Conservation (phyloP, 2,113 vertebrate species). For the Phaetusa simplex region DNA sequence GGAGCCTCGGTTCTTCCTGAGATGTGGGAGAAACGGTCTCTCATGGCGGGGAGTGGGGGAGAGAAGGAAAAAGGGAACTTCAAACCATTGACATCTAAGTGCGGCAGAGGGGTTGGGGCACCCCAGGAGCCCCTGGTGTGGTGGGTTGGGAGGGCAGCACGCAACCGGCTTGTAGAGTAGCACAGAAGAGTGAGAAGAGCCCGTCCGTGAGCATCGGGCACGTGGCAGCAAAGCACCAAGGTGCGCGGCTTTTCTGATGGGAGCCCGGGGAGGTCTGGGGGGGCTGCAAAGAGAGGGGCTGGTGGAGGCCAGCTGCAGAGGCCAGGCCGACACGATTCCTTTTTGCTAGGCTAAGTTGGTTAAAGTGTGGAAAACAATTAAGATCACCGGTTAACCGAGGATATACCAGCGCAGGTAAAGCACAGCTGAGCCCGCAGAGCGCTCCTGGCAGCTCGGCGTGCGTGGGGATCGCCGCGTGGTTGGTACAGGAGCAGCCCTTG, state of each 20-base stretch:
- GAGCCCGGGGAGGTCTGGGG: neutral
- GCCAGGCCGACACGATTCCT: neutral
- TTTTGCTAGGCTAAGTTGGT: neutral
- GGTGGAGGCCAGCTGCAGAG: neutral
- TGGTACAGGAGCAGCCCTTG: neutral
- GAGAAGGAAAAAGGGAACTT: neutral
- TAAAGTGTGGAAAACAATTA: neutral
- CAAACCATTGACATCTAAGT: fast-evolving
- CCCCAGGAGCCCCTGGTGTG: neutral
- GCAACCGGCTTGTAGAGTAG: neutral
- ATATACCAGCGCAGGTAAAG: neutral
- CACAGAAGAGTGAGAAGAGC: neutral
- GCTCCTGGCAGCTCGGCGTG: neutral
- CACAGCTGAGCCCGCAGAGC: neutral
- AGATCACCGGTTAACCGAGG: neutral
- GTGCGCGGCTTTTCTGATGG: neutral
- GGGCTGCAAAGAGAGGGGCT: neutral
- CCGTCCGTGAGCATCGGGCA: neutral
- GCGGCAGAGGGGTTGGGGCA: neutral
- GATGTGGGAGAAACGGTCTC: neutral
- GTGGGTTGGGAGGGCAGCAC: neutral
- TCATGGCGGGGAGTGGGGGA: too few species aligned
- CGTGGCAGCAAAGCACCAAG: fast-evolving
- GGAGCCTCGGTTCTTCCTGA: neutral
- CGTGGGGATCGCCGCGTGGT: neutral